These are phyloP conservation scores for Euthynnus affinis DNA, from an alignment of 2,797 vertebrate genomes.

Conservation along the genomic window DNA sequence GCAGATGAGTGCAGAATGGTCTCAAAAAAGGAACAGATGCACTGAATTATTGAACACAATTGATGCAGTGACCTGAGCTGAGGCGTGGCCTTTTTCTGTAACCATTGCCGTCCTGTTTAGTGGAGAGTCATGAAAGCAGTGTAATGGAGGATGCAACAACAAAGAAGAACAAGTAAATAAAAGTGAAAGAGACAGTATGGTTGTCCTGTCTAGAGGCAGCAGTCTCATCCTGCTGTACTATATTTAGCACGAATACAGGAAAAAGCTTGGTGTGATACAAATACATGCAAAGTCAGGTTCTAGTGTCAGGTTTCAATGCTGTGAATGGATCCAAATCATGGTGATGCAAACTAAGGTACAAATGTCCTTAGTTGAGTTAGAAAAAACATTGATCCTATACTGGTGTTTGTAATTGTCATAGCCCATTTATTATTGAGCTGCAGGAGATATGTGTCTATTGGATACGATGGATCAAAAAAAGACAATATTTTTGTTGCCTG, in stretches of 20 bases:
- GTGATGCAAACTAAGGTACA: not conserved
- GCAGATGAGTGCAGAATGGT: constrained; percentile 14
- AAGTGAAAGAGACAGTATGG: not conserved
- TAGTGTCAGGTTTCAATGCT: constrained; percentile 36
- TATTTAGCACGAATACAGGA: not conserved
- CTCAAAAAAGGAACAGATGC: constrained; percentile 33
- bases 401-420: not conserved
- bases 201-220: not conserved
- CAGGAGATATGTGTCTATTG: not conserved
- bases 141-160: not conserved
- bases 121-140: constrained; percentile 23
- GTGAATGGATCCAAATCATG: not conserved
- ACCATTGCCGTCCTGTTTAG: constrained; percentile 19
- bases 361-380: not conserved
- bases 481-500: not conserved
- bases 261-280: constrained; percentile 1
- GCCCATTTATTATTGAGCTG: constrained; percentile 10
- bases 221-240: not conserved
- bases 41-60: constrained; percentile 61
- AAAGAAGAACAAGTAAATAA: not conserved
- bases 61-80: constrained; percentile 22
- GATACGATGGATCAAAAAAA: not conserved
- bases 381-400: not conserved
- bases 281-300: constrained; percentile 35
- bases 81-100: constrained; percentile 20